Conservation (phyloP, 1,140 invertebrate genomes). For the Dinothrombium tinctorium region DNA sequence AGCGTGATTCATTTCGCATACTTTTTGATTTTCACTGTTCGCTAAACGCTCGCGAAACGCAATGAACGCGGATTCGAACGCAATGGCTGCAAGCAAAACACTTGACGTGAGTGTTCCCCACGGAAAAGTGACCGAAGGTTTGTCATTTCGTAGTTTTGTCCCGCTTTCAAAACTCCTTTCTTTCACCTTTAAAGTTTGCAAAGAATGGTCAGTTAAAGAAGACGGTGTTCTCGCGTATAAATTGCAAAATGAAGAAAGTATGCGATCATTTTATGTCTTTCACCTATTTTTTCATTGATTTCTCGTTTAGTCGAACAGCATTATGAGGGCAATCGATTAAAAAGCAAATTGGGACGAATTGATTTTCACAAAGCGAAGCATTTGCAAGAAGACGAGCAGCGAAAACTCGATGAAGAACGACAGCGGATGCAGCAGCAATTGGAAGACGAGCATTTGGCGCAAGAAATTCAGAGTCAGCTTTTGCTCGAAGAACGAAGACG, state of each 20-base stretch:
- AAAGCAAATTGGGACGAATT: slow-evolving; percentile 63
- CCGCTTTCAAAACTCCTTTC: too few relatives aligned
- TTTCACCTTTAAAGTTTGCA: slow-evolving; percentile 51
- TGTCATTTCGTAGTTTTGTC: too few relatives aligned
- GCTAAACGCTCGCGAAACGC: too few relatives aligned
- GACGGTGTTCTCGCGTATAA: slow-evolving; percentile 68
- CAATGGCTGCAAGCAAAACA: too few relatives aligned
- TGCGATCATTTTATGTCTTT: slow-evolving; percentile 20
- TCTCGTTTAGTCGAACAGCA: slow-evolving; percentile 38
- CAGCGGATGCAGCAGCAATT: slow-evolving; percentile 31
- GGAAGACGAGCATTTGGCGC: slow-evolving; percentile 31
- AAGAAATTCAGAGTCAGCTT: slow-evolving; percentile 19
- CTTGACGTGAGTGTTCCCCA: too few relatives aligned
- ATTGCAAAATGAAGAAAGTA: slow-evolving; percentile 72
- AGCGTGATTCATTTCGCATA: too few relatives aligned
- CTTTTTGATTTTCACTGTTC: too few relatives aligned
- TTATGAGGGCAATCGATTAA: slow-evolving; percentile 55
- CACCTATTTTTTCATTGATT: not conserved
- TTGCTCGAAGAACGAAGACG: slow-evolving; percentile 12
- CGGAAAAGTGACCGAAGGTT: too few relatives aligned
- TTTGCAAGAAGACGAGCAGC: slow-evolving; percentile 51
- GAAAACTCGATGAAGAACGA: slow-evolving; percentile 34
- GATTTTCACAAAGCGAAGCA: slow-evolving; percentile 58
- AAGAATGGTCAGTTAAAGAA: slow-evolving; percentile 72
- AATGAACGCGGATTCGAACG: too few relatives aligned